These are phyloP conservation scores for Temnopleurus reevesii DNA, from an alignment of 53 echinoderm and acorn worm genomes.

Conservation along the genomic window DNA sequence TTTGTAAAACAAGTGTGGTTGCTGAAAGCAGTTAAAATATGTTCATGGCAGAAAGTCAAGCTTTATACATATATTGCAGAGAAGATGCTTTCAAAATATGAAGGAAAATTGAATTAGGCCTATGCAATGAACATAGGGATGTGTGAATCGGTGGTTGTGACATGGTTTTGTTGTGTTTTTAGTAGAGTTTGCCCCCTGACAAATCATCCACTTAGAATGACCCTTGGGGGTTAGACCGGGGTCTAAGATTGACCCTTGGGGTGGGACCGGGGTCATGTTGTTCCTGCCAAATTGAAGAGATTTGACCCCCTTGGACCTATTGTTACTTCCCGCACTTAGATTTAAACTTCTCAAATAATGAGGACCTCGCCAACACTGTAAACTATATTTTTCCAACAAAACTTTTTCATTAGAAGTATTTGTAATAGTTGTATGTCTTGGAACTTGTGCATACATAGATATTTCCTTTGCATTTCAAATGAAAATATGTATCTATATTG, in stretches of 20 bases:
- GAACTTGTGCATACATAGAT: too few relatives aligned
- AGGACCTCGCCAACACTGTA: too few relatives aligned
- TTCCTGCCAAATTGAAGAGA: conserved; percentile 37
- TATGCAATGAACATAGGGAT: conserved; percentile 3
- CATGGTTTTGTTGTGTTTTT: conserved; percentile 18
- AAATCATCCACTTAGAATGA: conserved; percentile 47
- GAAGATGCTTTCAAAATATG: not conserved
- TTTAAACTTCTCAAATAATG: not conserved
- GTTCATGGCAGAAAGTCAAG: too few relatives aligned
- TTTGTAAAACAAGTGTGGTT: too few relatives aligned
- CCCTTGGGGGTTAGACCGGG: not conserved
- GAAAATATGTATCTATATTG: too few relatives aligned
- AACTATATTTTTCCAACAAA: too few relatives aligned
- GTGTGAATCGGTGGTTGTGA: conserved; percentile 25
- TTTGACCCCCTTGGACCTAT: conserved; percentile 29
- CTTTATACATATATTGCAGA: too few relatives aligned
- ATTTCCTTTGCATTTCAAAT: too few relatives aligned
- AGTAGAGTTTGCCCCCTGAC: conserved; percentile 14
- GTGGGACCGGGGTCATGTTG: conserved; percentile 9
- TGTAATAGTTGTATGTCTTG: too few relatives aligned
- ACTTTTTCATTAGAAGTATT: too few relatives aligned
- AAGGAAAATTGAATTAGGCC: not conserved
- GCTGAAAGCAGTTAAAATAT: too few relatives aligned
- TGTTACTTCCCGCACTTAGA: not conserved
- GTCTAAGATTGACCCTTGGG: conserved; percentile 46